These are phyloP conservation scores for Fregetta grallaria DNA, from an alignment of 2,113 vertebrate species.

Conservation along the genomic window DNA sequence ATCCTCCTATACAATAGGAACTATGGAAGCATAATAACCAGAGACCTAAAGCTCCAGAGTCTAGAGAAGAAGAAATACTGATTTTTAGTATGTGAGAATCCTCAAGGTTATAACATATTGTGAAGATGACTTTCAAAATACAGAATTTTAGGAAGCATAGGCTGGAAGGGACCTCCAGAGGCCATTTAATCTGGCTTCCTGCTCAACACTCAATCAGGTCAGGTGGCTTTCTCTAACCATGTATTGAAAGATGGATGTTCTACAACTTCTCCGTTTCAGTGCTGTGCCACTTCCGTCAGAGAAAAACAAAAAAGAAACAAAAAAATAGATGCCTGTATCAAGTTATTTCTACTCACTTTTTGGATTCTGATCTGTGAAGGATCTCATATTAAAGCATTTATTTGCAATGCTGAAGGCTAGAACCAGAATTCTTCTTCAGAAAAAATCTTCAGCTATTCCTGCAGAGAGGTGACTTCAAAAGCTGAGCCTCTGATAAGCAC, in stretches of 20 bases:
- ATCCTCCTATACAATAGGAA: background rate
- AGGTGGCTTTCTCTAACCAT: background rate
- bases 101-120: background rate
- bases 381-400: background rate
- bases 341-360: background rate
- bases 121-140: background rate
- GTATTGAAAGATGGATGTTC: background rate
- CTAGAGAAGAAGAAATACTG: background rate
- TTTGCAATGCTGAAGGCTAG: background rate
- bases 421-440: background rate
- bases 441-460: background rate
- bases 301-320: background rate
- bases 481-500: background rate
- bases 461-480: background rate
- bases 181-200: background rate
- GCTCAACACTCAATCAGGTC: background rate
- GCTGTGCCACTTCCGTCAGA: background rate
- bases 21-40: background rate
- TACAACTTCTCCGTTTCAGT: background rate
- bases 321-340: background rate
- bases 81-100: background rate
- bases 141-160: background rate
- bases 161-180: background rate
- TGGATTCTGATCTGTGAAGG: background rate
- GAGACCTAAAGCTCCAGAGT: background rate